Conservation (phyloP, 2,888 invertebrate genomes). For the Oxytorus armatus region DNA sequence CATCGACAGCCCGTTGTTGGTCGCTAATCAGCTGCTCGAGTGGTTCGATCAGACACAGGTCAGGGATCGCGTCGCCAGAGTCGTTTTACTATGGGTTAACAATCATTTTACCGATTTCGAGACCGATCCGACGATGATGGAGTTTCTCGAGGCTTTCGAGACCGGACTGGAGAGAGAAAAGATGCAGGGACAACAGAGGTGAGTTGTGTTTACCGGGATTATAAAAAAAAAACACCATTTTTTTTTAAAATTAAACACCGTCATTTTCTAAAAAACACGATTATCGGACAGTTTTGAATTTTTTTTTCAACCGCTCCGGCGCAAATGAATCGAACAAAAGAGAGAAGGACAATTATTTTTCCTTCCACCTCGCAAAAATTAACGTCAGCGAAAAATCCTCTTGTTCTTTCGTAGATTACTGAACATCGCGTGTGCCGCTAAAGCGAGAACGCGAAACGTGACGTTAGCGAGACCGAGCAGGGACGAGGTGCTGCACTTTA, state of each 20-base stretch:
- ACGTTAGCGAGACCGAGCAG: slow-evolving; percentile 96
- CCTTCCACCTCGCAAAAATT: not conserved
- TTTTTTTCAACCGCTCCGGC: no score
- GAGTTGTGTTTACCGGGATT: no score
- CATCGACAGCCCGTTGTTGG: slow-evolving; percentile 93
- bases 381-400: not conserved
- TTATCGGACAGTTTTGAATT: no score
- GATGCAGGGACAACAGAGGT: slow-evolving; percentile 92
- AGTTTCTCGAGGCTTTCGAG: slow-evolving; percentile 97
- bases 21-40: slow-evolving; percentile 93
- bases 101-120: slow-evolving; percentile 99
- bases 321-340: no score
- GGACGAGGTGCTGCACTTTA: slow-evolving; percentile 97
- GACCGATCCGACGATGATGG: slow-evolving; percentile 98
- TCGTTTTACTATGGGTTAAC: slow-evolving; percentile 99
- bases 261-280: not conserved
- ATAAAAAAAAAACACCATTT: not conserved
- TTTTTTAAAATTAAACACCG: not conserved
- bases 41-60: slow-evolving; percentile 95
- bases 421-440: slow-evolving; percentile 98
- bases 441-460: slow-evolving; percentile 96
- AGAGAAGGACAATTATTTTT: no score
- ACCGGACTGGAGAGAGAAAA: slow-evolving; percentile 92
- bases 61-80: slow-evolving; percentile 95
- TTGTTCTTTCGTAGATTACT: slow-evolving; percentile 90